Base-by-base conservation (phyloP, 1,140 invertebrate genomes). In the Leptinotarsa undecemlineata region DNA sequence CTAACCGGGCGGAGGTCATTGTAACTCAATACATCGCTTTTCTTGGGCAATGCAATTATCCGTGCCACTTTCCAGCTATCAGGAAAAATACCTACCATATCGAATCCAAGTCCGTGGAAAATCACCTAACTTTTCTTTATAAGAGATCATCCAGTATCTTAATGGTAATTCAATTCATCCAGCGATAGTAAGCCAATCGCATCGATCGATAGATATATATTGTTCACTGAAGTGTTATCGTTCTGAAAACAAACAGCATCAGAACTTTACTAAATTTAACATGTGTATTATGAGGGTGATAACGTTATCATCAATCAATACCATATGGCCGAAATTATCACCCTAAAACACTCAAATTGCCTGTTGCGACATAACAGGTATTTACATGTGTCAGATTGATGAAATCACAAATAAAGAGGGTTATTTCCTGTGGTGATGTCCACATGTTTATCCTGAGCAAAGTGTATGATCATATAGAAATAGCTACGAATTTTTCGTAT, bases 281-380 rank as follows among this genome's bases (percentile, higher is more conserved):
- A 71, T 71, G 70, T 71, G 70, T 71, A 71, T 71, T 71, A 71
- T 71, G 23, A n/a, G 20, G 21, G 23, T 26, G 61, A 71, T 71
- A 71, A 63, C 70, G n/a, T 62, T 71, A 71, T 71, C 70, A 62
- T 47, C 70, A 47, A 71, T 62, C 48, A 33, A 71, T 71, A 62
- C 70, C 70, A 71, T 71, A 71, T 71, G 70, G 21, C 61, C 21
- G 11, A 26, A 71, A 62, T 42, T 71, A 19, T 64, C 14, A 64
- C 62, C 4, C 62, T 64, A 26, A 64, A 64, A 64, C 62, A 64
- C 23, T 26, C 62, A 64, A 64, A 23, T 64, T 64, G 62, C 62
- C 19, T 64, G 62, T 64, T 26, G 17, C 62, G 11, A 64, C 19
- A 26, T 64, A 26, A 64, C 20, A 20, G 62, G 20, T 64, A 64